Conservation (phyloP, 2,113 vertebrate species). For the Gila orcuttii region DNA sequence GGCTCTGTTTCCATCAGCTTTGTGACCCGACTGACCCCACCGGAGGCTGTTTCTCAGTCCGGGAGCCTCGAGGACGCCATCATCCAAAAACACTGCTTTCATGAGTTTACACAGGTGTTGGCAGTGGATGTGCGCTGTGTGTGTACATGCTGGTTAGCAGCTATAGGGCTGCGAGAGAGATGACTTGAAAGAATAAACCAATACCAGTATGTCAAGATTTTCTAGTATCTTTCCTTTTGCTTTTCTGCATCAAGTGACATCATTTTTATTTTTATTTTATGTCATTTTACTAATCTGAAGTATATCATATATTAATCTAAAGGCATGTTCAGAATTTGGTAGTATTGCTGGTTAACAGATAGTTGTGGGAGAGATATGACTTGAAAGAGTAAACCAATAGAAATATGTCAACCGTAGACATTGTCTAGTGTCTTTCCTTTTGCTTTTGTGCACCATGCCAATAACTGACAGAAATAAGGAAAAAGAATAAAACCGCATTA, state of each 20-base stretch:
- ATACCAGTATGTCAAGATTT: neutral
- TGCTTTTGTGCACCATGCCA: too few relatives aligned
- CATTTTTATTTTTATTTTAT: too few relatives aligned
- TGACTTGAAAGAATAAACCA: neutral
- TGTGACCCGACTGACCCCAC: slow-evolving; percentile 40
- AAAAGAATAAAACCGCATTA: too few relatives aligned
- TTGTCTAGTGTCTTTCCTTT: too few relatives aligned
- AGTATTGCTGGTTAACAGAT: too few relatives aligned
- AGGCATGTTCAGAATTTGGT: too few relatives aligned
- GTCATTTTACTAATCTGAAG: too few relatives aligned
- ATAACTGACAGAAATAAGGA: too few relatives aligned
- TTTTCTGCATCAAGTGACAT: neutral
- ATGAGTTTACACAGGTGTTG: neutral
- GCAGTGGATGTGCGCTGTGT: neutral
- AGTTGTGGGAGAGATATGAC: too few relatives aligned
- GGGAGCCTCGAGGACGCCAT: neutral
- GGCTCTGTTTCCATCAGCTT: slow-evolving; percentile 59
- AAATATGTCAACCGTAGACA: too few relatives aligned
- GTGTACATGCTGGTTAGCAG: neutral
- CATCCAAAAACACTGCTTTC: neutral
- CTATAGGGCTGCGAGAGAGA: neutral
- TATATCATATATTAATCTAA: too few relatives aligned
- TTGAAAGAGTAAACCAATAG: too few relatives aligned
- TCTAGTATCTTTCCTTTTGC: neutral
- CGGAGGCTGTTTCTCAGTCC: slow-evolving; percentile 54